Evolutionary conservation across 2,797 vertebrate species (phyloP), one percentile per base, ranked within the genome.

Genomic region (Gymnocypris eckloni): DNA sequence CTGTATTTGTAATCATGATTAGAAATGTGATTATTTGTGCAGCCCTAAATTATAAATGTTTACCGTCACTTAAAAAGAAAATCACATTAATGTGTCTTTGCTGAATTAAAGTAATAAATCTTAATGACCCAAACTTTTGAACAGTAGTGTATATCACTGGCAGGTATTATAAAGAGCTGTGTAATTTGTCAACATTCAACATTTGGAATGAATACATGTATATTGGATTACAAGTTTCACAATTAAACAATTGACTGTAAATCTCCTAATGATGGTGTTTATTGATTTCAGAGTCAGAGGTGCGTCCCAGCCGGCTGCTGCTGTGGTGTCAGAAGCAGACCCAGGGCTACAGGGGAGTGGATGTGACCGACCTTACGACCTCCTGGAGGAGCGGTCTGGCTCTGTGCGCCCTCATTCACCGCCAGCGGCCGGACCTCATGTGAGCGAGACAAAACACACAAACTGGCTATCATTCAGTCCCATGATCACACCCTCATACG

Each of bases 271-370:
- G 22, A 79, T 64, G 3, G 8, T 81, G 4, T 10, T 15, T 48
- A 45, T 59, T 28, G 12, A 37, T 70, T 73, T 25, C 93, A 99
- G 98, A 98, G 89, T 97, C 97, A 0, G 97, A 98, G 48, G 94
- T 97, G 75, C 94, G 94, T 67, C 97, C 98, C 2, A 94, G 95
- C 88, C 96, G 96, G 22, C 96, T 99, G 88, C 82, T 99, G 92
- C 96, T 94, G 48, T 99, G 98, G 98, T 99, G 98, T 93, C 98
- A 98, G 95, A 97, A 95, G 56, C 97, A 98, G 85, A 98, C 97
- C 0, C 94, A 95, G 82, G 98, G 97, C 48, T 99, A 99, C 93
- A 89, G 93, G 64, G 96, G 96, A 0, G 97, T 99, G 12, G 86
- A 87, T 0, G 85, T 99, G 92, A 96, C 94, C 0, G 94, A 99